These are phyloP conservation scores for Acrocephalus scirpaceus DNA, from an alignment of 2,797 vertebrate genomes.

Conservation along the genomic window DNA sequence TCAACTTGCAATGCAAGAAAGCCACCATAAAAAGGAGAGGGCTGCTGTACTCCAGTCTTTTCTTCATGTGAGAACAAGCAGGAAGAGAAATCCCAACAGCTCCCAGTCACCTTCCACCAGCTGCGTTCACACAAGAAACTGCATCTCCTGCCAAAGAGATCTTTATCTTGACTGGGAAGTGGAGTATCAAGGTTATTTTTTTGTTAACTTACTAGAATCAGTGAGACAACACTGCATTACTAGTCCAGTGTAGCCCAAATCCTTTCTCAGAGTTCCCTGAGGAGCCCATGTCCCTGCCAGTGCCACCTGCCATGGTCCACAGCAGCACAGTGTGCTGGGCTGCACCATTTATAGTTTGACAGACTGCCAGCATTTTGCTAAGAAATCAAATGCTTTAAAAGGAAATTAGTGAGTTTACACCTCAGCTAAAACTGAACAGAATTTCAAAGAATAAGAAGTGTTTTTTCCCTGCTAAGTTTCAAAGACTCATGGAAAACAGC, in stretches of 20 bases:
- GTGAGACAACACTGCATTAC: background rate
- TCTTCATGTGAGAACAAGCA: background rate
- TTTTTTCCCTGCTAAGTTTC: background rate
- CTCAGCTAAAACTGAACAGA: background rate
- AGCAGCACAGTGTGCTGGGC: background rate
- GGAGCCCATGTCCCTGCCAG: background rate
- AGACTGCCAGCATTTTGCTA: background rate
- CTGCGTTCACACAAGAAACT: background rate
- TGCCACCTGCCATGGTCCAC: background rate
- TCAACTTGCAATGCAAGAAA: background rate
- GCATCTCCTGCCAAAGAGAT: background rate
- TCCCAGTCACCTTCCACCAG: background rate
- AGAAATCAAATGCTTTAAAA: constrained; percentile 7
- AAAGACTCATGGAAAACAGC: background rate
- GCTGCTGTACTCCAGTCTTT: background rate
- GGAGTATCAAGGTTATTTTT: background rate
- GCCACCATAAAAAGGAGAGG: rapidly evolving
- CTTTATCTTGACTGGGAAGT: background rate
- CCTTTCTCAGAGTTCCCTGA: background rate
- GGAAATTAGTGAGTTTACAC: background rate
- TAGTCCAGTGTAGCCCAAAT: background rate
- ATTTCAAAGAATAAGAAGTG: background rate
- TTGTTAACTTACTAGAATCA: background rate
- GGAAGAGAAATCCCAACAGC: background rate
- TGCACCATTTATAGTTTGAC: background rate